Evolutionary conservation across 2,797 vertebrate genomes (phyloP).

Genomic region (Tragelaphus oryx): DNA sequence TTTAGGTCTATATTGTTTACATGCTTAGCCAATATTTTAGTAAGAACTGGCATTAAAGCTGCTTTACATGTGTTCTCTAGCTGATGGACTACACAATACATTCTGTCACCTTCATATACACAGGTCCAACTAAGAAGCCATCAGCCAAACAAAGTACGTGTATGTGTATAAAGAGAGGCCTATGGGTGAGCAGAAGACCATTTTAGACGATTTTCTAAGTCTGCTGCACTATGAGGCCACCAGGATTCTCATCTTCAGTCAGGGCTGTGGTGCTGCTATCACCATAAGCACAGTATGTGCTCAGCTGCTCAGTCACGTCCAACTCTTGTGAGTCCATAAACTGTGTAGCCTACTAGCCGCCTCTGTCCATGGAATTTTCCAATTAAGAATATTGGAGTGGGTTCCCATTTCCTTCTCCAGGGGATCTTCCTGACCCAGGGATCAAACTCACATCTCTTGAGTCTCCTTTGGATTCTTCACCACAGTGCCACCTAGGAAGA

Average conservation of each 20-base stretch:
- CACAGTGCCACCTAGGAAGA: not conserved
- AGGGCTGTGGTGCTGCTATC: not conserved
- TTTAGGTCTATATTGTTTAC: not conserved
- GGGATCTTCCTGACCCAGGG: not conserved
- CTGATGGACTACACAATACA: not conserved
- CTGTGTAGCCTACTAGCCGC: not conserved
- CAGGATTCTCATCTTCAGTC: not conserved
- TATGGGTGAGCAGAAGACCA: not conserved
- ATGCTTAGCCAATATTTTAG: not conserved
- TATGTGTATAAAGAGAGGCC: not conserved
- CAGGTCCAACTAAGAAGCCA: not conserved
- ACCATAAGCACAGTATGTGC: not conserved
- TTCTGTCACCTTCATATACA: not conserved
- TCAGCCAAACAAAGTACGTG: not conserved
- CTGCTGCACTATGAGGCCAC: not conserved
- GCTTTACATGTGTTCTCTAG: not conserved
- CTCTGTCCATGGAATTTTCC: not conserved
- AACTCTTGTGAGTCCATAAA: not conserved
- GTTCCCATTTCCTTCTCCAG: not conserved
- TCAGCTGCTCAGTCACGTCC: not conserved
- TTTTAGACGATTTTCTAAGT: not conserved
- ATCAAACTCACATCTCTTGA: not conserved
- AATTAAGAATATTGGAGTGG: not conserved
- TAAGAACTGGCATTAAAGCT: not conserved
- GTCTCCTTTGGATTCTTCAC: not conserved